Conservation (phyloP, 2,113 vertebrate species). For the Sinosuthora webbiana region DNA sequence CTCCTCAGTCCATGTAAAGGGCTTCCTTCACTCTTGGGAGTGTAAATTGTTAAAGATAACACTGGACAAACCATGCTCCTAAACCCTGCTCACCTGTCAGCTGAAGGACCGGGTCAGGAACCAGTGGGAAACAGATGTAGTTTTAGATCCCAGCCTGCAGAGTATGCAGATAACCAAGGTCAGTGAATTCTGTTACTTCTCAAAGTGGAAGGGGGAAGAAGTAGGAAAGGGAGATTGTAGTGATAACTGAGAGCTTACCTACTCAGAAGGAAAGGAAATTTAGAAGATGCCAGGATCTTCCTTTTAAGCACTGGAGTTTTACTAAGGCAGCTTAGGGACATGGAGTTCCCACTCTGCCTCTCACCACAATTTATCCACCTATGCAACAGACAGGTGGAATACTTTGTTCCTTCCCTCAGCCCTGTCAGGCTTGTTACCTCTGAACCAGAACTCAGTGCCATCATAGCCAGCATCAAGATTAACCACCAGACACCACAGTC, state of each 20-base stretch:
- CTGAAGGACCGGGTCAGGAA: not conserved
- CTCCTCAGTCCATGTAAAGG: not conserved
- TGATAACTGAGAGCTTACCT: not conserved
- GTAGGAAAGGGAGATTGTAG: not conserved
- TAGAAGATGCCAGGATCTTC: not conserved
- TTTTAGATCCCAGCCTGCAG: not conserved
- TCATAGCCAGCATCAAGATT: not conserved
- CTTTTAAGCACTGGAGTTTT: not conserved
- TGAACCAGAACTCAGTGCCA: not conserved
- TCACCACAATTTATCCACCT: not conserved
- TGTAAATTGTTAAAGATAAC: not conserved
- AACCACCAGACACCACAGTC: not conserved
- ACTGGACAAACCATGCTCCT: not conserved
- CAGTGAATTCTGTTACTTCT: not conserved
- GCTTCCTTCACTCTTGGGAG: not conserved
- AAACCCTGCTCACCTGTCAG: not conserved
- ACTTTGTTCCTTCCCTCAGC: not conserved
- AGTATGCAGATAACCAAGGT: not conserved
- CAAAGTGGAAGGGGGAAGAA: not conserved
- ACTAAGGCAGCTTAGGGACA: not conserved
- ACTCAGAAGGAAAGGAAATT: not conserved
- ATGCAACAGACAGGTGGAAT: rapidly evolving
- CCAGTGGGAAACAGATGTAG: not conserved
- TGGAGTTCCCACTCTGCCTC: not conserved
- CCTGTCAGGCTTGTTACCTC: not conserved